These are phyloP conservation scores for Drosophila bunnanda DNA, from an alignment of 2,888 invertebrate genomes.

Conservation along the genomic window DNA sequence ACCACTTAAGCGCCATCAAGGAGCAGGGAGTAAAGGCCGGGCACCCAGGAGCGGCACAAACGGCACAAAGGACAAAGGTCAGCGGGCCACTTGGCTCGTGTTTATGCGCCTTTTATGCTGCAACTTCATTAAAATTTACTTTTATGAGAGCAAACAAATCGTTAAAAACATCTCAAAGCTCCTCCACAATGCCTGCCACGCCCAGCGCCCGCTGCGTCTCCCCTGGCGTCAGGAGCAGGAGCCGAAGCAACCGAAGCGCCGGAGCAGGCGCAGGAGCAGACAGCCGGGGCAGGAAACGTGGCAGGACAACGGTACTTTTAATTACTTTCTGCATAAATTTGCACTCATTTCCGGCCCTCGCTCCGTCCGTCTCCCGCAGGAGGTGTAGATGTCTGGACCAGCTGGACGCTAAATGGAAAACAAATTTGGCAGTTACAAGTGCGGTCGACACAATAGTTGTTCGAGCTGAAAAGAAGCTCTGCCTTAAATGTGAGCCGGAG, in stretches of 20 bases:
- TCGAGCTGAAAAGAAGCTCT: not conserved
- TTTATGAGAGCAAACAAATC: conserved; percentile 59
- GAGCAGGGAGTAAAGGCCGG: conserved; percentile 10
- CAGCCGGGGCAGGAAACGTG: conserved; percentile 35
- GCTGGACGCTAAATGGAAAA: conserved; percentile 39
- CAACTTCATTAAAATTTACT: conserved; percentile 73
- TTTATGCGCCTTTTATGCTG: conserved; percentile 65
- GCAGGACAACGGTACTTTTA: conserved; percentile 69
- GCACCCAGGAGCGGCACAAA: not conserved
- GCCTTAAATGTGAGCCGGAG: not conserved
- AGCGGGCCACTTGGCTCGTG: conserved; percentile 43
- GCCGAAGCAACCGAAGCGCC: conserved; percentile 10
- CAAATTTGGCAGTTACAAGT: conserved; percentile 32
- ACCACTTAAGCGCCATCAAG: conserved; percentile 16
- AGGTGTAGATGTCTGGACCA: conserved; percentile 25
- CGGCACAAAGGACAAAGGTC: conserved; percentile 42
- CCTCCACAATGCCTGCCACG: conserved; percentile 33
- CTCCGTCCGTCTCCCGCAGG: not conserved
- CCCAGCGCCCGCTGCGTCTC: conserved; percentile 13
- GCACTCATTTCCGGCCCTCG: conserved; percentile 60
- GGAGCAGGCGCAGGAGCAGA: conserved; percentile 2
- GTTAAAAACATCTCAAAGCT: conserved; percentile 58
- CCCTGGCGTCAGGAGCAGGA: not conserved
- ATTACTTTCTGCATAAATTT: conserved; percentile 77
- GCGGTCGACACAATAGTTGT: conserved; percentile 6